Conservation (phyloP, 2,888 invertebrate genomes). For the Acanthosepion pharaonis region DNA sequence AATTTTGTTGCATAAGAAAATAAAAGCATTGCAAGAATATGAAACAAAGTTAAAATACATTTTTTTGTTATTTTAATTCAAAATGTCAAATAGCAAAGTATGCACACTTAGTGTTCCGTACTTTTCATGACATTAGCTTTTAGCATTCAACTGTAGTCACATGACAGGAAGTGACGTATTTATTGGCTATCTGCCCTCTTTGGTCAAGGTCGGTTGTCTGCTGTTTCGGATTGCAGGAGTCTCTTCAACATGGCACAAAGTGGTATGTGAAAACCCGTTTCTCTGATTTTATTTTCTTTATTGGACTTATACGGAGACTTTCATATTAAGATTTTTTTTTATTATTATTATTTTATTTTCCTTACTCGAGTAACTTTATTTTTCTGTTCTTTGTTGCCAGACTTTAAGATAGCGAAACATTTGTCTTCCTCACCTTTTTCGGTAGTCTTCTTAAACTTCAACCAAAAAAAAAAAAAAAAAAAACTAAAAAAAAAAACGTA, state of each 20-base stretch:
- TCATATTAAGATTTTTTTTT: neutral
- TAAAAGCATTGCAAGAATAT: no score
- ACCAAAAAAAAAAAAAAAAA: no score
- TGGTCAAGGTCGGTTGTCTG: conserved; percentile 46
- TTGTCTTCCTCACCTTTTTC: no score
- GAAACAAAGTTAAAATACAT: neutral
- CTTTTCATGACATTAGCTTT: conserved; percentile 35
- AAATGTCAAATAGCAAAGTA: neutral
- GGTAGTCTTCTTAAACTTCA: no score
- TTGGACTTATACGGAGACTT: no score
- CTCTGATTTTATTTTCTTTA: neutral
- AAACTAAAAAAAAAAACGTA: no score
- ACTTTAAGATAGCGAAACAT: no score
- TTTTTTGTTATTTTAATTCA: neutral
- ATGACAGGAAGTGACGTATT: conserved; percentile 44
- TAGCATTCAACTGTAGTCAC: neutral
- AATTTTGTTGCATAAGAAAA: no score
- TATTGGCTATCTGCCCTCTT: neutral
- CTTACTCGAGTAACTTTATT: neutral
- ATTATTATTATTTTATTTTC: neutral
- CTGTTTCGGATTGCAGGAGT: conserved; percentile 37
- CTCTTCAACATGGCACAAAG: conserved; percentile 51
- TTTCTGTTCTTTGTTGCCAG: no score
- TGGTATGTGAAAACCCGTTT: conserved; percentile 49
- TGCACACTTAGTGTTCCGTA: conserved; percentile 35